phyloP scores from a whole-genome alignment of 2,888 invertebrate species.

The Phorcus lineatus region DNA sequence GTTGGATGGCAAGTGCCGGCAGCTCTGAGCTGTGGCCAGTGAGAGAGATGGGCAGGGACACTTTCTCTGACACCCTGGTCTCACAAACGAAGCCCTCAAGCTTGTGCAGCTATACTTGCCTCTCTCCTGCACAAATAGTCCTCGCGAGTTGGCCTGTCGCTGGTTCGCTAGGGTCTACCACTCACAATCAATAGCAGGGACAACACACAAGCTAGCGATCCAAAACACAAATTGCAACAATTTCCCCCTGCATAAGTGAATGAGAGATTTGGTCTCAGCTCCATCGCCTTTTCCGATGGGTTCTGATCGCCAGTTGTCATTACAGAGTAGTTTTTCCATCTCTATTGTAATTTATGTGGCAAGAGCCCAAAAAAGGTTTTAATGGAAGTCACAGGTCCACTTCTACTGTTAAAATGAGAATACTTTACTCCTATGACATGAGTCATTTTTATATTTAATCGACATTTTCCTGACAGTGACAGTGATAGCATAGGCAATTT shows the following conservation, averaged over 20 bases:
- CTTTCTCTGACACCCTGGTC: not conserved
- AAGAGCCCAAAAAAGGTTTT: too few relatives aligned
- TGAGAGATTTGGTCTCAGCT: slow-evolving; percentile 5
- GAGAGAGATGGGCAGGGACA: not conserved
- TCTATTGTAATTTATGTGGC: slow-evolving; percentile 3
- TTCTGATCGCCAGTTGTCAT: not conserved
- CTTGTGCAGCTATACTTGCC: not conserved
- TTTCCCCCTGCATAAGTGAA: slow-evolving; percentile 16
- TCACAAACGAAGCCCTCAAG: slow-evolving; percentile 10
- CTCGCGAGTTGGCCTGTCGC: slow-evolving; percentile 3
- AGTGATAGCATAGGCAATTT: too few relatives aligned
- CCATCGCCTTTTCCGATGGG: slow-evolving; percentile 3
- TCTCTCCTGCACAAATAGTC: slow-evolving; percentile 19
- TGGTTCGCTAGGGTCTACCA: slow-evolving; percentile 4
- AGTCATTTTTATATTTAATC: too few relatives aligned
- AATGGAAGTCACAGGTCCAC: too few relatives aligned
- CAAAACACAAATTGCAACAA: slow-evolving; percentile 25
- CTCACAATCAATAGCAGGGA: slow-evolving; percentile 21
- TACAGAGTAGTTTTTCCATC: not conserved
- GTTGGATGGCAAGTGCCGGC: not conserved
- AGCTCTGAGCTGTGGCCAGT: not conserved
- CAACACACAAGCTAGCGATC: slow-evolving; percentile 17
- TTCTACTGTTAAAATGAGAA: too few relatives aligned
- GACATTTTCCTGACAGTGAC: too few relatives aligned
- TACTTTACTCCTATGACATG: too few relatives aligned